Percentiles rank a stretch among this genome's conserved stretches.
phyloP scores from a whole-genome alignment of 2,113 vertebrate species.

The Euleptes europaea region DNA sequence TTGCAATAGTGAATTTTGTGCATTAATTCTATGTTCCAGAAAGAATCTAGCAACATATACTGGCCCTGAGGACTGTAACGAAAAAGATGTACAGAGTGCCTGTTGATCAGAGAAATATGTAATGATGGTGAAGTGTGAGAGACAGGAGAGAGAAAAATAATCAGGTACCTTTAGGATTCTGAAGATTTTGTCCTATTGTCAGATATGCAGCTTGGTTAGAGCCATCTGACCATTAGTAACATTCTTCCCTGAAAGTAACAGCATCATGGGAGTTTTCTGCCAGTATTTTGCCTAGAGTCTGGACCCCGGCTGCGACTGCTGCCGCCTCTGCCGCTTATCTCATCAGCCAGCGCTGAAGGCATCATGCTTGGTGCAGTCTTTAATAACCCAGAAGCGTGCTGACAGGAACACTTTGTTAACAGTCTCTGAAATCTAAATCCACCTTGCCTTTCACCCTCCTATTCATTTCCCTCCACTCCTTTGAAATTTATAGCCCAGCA shows the following conservation, averaged over 20 bases:
- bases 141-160: background rate
- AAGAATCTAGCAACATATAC: background rate
- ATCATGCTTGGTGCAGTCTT: conserved; percentile 13
- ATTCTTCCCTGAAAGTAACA: background rate
- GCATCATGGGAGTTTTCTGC: background rate
- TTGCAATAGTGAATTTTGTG: background rate
- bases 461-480: conserved; percentile 17
- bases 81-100: background rate
- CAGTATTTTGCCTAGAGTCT: conserved; percentile 3
- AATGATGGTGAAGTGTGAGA: background rate
- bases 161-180: background rate
- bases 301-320: background rate
- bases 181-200: background rate
- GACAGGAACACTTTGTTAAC: conserved; percentile 32
- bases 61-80: background rate
- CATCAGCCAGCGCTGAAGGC: conserved; percentile 11
- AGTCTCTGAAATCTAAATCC: conserved; percentile 35
- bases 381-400: conserved; percentile 32
- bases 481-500: conserved; percentile 32
- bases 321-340: background rate
- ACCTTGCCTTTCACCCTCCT: conserved; percentile 19
- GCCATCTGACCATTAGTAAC: background rate
- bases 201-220: background rate
- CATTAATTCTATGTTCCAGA: background rate
- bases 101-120: background rate